Percentiles rank a stretch among this genome's conserved stretches.
These are phyloP conservation scores for Ecliptopera silaceata DNA, from an alignment of 2,888 invertebrate genomes.

Conservation along the genomic window DNA sequence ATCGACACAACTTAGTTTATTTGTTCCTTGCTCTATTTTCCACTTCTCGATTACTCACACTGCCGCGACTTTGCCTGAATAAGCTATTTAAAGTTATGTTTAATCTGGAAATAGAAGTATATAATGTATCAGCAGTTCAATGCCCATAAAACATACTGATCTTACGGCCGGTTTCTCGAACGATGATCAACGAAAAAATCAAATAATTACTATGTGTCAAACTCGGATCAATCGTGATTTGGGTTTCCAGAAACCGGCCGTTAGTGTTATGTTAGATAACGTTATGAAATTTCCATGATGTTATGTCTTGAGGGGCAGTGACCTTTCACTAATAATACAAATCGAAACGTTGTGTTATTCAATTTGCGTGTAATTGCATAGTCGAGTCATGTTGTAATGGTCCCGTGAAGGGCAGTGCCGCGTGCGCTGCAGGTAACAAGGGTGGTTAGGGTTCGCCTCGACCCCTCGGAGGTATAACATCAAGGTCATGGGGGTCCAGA, in stretches of 20 bases:
- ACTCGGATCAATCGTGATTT: too few relatives aligned
- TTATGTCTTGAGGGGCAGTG: too few relatives aligned
- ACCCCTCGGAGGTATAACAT: slow-evolving; percentile 14
- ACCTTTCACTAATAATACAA: slow-evolving; percentile 21
- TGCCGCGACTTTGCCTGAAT: background rate
- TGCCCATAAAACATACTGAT: too few relatives aligned
- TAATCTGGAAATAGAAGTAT: too few relatives aligned
- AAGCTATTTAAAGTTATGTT: background rate
- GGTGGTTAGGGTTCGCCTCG: slow-evolving; percentile 13
- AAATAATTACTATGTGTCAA: too few relatives aligned
- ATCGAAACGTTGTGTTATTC: slow-evolving; percentile 33
- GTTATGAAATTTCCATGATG: too few relatives aligned
- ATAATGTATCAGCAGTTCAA: too few relatives aligned
- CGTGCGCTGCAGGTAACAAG: slow-evolving; percentile 41
- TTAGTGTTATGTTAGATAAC: too few relatives aligned
- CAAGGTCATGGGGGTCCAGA: slow-evolving; percentile 1
- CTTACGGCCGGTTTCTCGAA: too few relatives aligned
- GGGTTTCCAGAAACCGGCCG: too few relatives aligned
- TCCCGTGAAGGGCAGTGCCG: slow-evolving; percentile 29
- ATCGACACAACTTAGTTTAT: slow-evolving; percentile 23
- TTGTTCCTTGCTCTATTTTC: slow-evolving; percentile 21
- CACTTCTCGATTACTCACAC: slow-evolving; percentile 12
- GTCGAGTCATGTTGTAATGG: slow-evolving; percentile 38
- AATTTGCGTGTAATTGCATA: slow-evolving; percentile 38
- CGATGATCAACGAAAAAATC: too few relatives aligned